These are phyloP conservation scores for Mus spretus DNA, from an alignment of 2,797 vertebrate genomes.

Conservation along the genomic window DNA sequence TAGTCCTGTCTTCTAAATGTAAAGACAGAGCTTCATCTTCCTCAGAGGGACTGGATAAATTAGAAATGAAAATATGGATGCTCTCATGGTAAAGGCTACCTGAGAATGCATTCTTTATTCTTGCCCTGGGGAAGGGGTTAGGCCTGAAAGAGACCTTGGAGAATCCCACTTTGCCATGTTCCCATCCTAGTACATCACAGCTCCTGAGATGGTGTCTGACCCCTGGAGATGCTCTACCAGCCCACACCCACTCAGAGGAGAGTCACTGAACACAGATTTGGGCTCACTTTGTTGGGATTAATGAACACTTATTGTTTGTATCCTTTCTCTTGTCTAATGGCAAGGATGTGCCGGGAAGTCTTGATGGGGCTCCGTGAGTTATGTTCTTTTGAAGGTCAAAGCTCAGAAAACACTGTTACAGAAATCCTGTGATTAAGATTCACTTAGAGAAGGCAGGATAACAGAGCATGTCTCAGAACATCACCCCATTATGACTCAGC, in stretches of 20 bases:
- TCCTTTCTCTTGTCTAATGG: slow-evolving; percentile 59
- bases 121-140: background rate
- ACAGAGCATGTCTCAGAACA: slow-evolving; percentile 58
- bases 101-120: background rate
- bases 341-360: slow-evolving; percentile 49
- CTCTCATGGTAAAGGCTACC: background rate
- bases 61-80: background rate
- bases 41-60: slow-evolving; percentile 40
- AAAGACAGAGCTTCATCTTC: slow-evolving; percentile 44
- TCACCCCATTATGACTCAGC: slow-evolving; percentile 76
- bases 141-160: slow-evolving; percentile 24
- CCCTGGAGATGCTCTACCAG: slow-evolving; percentile 3
- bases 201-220: background rate
- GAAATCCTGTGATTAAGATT: slow-evolving; percentile 73
- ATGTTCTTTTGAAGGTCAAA: slow-evolving; percentile 76
- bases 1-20: background rate
- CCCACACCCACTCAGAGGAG: background rate
- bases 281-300: slow-evolving; percentile 38
- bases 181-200: background rate
- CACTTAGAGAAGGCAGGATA: slow-evolving; percentile 53
- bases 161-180: background rate
- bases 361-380: slow-evolving; percentile 31
- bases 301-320: background rate
- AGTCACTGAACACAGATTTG: background rate
- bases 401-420: slow-evolving; percentile 69